Base-by-base conservation (phyloP, 2,113 vertebrate genomes). In the Phocoena phocoena region DNA sequence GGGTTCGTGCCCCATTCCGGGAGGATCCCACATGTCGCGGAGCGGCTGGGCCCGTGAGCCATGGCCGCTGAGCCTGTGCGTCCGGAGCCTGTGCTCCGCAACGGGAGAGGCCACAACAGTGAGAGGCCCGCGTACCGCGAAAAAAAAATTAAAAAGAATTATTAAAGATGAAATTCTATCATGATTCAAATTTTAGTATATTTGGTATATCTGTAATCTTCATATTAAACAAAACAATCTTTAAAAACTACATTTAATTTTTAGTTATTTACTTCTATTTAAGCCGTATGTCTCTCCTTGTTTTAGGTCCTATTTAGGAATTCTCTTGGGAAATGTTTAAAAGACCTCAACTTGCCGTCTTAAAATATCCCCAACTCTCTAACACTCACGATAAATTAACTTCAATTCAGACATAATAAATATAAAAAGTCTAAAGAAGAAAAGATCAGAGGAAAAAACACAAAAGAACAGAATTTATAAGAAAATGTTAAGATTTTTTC, bases 281-380 rank as follows among this genome's bases (percentile, higher is more conserved):
- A 90, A 70, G 14, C 3, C 2, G 6, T 36, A 62, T 21, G 4
- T 77, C 73, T 60, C 53, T 36, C 8, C 55, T 55, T 93, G 88
- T 88, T 28, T 68, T 26, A 85, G 88, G 31, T 86, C 33, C 25
- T 90, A 67, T 36, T 68, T 86, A 26, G 12, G 60, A 38, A 23
- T 70, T 96, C 38, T 95, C 88, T 89, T 70, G 83, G 38, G 25
- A 93, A 67, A 67, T 44, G 47, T 88, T 91, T 79, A 84, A 13
- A 58, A 67, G 41, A 90, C 47, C 77, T 83, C 47, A 83, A 77
- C n/a, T 65, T 74, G 41, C 12, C 28, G 25, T n/a, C 28, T 88
- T 93, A 88, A 93, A 93, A 84, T 68, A 92, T 28, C n/a, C 70
- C 65, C 84, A 88, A 73, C 91, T 71, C 63, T 70, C 2, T 25